These are phyloP conservation scores for Argyresthia albistria DNA, from an alignment of 2,888 invertebrate species.

Conservation along the genomic window DNA sequence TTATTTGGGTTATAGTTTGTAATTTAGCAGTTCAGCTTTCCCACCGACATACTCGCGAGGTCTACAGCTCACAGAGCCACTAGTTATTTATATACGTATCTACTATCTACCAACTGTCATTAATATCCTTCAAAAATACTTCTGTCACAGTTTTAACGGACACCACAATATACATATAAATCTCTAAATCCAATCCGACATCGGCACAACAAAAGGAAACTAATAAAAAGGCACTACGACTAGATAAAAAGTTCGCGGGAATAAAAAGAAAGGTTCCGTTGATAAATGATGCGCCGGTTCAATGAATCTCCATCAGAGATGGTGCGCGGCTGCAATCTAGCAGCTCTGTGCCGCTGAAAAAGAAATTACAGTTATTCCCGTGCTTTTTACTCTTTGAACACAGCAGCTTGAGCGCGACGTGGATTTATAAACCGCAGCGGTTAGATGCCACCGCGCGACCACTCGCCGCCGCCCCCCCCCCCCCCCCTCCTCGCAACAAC, in stretches of 20 bases:
- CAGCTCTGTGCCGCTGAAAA: conserved; percentile 24
- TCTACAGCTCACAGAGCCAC: too few relatives aligned
- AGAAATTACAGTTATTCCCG: conserved; percentile 18
- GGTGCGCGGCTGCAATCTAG: conserved; percentile 39
- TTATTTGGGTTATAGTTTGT: too few relatives aligned
- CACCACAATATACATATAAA: neutral
- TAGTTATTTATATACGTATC: too few relatives aligned
- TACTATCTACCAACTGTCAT: too few relatives aligned
- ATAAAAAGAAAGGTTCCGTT: conserved; percentile 32
- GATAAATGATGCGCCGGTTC: conserved; percentile 57
- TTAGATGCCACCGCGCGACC: neutral
- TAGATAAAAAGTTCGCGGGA: conserved; percentile 39
- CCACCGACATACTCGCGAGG: too few relatives aligned
- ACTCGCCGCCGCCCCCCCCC: neutral
- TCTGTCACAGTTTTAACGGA: too few relatives aligned
- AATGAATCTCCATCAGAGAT: conserved; percentile 60
- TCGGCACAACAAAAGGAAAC: neutral
- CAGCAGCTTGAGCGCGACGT: neutral
- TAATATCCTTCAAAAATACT: too few relatives aligned
- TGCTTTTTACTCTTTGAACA: conserved; percentile 3
- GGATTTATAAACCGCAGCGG: conserved; percentile 1
- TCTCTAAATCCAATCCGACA: neutral
- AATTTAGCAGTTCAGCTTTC: too few relatives aligned
- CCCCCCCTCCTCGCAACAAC: too few relatives aligned
- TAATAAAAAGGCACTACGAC: conserved; percentile 30